Base-by-base conservation (phyloP, 2,888 invertebrate species). In the Epistrophe eligans region DNA sequence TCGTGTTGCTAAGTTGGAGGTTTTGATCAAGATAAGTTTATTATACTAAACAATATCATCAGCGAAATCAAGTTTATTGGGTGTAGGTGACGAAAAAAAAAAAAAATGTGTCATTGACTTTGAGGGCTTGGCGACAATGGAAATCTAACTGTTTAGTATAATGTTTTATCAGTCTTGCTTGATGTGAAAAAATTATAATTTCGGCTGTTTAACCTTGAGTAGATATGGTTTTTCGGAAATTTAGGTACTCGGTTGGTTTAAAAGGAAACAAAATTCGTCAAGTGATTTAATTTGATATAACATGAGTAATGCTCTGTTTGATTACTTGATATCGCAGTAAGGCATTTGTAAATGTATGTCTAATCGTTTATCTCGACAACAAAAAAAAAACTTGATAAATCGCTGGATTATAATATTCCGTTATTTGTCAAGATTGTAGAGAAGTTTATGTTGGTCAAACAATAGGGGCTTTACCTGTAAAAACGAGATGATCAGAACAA, bases 1-100 rank as follows among this genome's bases (percentile, higher is more conserved):
- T 10, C 50, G 66, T 38, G 67, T 67, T 67, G 50, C 67, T 50
- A 67, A 24, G 67, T 67, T 38, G 35, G 19, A 50, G 35, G 50
- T 67, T 67, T 66, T 48, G 50, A 67, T 67, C 50, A 67, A 50
- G 67, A 67, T 67, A 50, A 50, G 48, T 64, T 48, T 64, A 64
- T 32, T 32, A 64, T 1, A 28, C 1, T 45, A 28, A 35, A 8
- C 35, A 58, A 13, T 62, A 62, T 62, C 62, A 50, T 67, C 35
- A 50, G 6, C 19, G 35, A 38, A 35, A 67, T 67, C 50, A 50
- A 50, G 32, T 32, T 64, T n/a, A 48, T 48, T 35, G 48, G 48
- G n/a, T 45, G 66, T 66, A 66, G 66, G 67, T 67, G 67, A 67
- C 67, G 67, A 67, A 67, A 66, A 19, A 19, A 66, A 48, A 48